Evolutionary conservation across 2,113 vertebrate genomes (phyloP), one percentile per base, ranked within the genome.

Genomic region (Etheostoma cragini): DNA sequence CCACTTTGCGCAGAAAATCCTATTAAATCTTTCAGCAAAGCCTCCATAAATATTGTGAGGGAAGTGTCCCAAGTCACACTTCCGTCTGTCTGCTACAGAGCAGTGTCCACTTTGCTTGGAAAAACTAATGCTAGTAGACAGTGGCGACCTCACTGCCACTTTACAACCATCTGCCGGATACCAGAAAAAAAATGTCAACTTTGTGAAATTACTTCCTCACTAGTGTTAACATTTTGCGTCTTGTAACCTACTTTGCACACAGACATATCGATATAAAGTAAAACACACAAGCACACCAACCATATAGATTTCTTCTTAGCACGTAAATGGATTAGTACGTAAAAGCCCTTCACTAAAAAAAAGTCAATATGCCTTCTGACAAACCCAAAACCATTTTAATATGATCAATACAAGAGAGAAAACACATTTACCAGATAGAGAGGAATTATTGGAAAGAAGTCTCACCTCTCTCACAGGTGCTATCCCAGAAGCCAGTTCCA

Each of bases 401-500:
- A 26, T 33, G 22, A 71, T 82, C 46, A 15, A 54, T 22, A 17
- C n/a, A 24, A 54, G 17, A 82, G 2, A 19, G 12, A 65, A 50
- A 62, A 75, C 52, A 64, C 35, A 66, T n/a, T 17, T 57, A 6
- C 1, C 1, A 30, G 2, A 26, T 1, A 57, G 4, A 74, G 46
- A 65, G 56, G 49, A 64, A 42, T 10, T 24, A 53, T 4, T 42
- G 42, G 3, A 54, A 50, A 45, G 14, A 10, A 21, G 13, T 8
- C 64, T 96, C 72, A 99, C 98, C 98, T 93, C 96, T 94, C 30
- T 98, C 97, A 35, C 98, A 99, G 1, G 97, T 98, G 76, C 95
- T 95, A 0, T 97, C 97, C 98, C 97, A 99, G 57, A 96, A 97
- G 71, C 98, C 98, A 0, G 96, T 97, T 72, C 97, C 98, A 0